Base-by-base conservation (phyloP, 2,797 vertebrate genomes). In the Urophycis tenuis region DNA sequence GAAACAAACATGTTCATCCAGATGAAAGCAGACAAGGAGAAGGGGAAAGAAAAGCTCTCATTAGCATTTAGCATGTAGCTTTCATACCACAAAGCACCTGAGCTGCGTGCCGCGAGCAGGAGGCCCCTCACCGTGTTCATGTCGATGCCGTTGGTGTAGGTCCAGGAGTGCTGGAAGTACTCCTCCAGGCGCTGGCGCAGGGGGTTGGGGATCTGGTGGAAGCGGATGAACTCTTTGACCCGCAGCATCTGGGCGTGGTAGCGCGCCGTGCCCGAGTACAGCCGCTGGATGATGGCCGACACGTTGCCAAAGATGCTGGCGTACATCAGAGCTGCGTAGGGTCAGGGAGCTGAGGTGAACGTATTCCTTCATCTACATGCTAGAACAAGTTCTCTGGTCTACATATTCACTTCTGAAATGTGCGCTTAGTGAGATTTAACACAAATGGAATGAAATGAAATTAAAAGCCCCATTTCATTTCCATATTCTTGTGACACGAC, bases 121-220 rank as follows among this genome's bases (percentile, higher is more conserved):
- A 2, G 11, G 41, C 25, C n/a, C n/a, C n/a, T 71, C n/a, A 99
- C 97, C 96, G 96, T 98, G 91, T 99, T 99, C 97, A 99, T 96
- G 87, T 99, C 95, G 17, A 99, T 97, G 89, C 97, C 97, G 1
- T 97, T 97, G 93, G 95, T 99, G 85, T 97, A 95, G 0, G 97
- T 96, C 97, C 97, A 99, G 0, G 96, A 97, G 84, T 96, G 96
- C 92, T 98, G 97, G 90, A 98, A 98, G 81, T 97, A 98, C 85
- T 99, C 96, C 41, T 98, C 89, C 96, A 97, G 94, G 82, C 97
- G 93, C 91, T 98, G 97, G 85, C 98, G 98, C 79, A 99, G 95
- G 82, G 95, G 95, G 87, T 95, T 94, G 29, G 97, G 96, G 31
- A 99, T 93, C 75, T 93, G 93, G 73, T 99, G 96, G 79, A 98